Conservation (phyloP, 2,888 invertebrate genomes). For the Chalcosyrphus nemorum region DNA sequence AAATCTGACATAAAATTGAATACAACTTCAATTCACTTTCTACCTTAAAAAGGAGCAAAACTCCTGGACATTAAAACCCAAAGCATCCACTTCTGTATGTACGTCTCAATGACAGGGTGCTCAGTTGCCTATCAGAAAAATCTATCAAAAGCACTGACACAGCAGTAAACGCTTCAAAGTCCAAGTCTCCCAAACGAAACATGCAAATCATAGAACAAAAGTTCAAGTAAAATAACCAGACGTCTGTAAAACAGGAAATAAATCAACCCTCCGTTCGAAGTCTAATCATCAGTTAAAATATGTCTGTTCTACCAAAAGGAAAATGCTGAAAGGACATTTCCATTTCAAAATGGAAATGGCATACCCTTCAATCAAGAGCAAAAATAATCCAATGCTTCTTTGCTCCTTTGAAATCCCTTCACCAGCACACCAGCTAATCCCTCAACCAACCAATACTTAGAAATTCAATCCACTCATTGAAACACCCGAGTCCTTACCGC, state of each 20-base stretch:
- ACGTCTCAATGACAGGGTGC: no score
- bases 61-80: no score
- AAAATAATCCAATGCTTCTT: no score
- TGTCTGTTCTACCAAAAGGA: not conserved
- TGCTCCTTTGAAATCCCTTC: not conserved
- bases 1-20: no score
- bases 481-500: slow-evolving; percentile 49
- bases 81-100: no score
- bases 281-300: not conserved
- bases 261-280: not conserved
- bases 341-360: not conserved
- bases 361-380: not conserved
- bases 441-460: not conserved
- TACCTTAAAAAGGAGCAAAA: no score
- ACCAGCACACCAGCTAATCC: not conserved
- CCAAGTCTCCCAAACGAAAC: no score
- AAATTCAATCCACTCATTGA: slow-evolving; percentile 36
- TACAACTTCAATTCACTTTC: no score
- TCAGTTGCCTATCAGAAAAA: no score
- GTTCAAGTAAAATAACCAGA: not conserved
- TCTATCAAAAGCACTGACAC: no score
- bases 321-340: not conserved
- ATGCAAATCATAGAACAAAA: not conserved
- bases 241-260: not conserved
- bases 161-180: no score